Percentiles rank a stretch among this genome's conserved stretches.
phyloP scores from a whole-genome alignment of 2,888 invertebrate genomes.

The Criorhina ranunculi region DNA sequence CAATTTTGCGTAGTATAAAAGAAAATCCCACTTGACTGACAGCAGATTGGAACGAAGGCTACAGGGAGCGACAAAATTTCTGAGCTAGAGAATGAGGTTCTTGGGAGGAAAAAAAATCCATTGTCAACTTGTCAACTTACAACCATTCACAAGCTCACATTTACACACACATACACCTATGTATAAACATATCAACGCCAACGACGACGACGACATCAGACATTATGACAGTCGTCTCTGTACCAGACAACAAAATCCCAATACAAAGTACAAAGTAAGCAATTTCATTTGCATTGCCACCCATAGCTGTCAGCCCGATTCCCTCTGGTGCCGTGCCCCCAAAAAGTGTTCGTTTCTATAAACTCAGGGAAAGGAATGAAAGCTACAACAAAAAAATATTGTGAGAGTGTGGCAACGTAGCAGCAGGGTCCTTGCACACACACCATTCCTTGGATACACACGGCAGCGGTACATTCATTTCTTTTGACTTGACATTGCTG shows the following conservation, averaged over 20 bases:
- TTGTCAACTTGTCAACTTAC: slow-evolving; percentile 74
- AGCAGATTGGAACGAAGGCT: slow-evolving; percentile 26
- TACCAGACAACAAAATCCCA: slow-evolving; percentile 76
- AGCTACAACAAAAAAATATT: slow-evolving; percentile 7
- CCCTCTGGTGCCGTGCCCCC: slow-evolving; percentile 39
- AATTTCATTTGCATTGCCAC: slow-evolving; percentile 76
- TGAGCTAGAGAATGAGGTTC: slow-evolving; percentile 36
- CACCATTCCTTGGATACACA: slow-evolving; percentile 54
- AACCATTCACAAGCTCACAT: slow-evolving; percentile 61
- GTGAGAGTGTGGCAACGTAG: slow-evolving; percentile 26
- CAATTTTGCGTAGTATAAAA: slow-evolving; percentile 63
- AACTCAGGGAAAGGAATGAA: slow-evolving; percentile 42
- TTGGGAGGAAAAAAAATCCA: slow-evolving; percentile 44
- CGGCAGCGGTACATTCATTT: slow-evolving; percentile 75
- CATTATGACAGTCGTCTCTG: slow-evolving; percentile 76
- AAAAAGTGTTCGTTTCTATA: slow-evolving; percentile 54
- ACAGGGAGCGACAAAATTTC: slow-evolving; percentile 19
- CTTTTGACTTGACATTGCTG: slow-evolving; percentile 76
- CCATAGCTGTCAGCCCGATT: slow-evolving; percentile 58
- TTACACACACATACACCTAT: slow-evolving; percentile 18
- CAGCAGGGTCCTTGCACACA: slow-evolving; percentile 51
- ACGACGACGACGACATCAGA: slow-evolving; percentile 70
- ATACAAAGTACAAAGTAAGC: slow-evolving; percentile 76
- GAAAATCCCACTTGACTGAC: slow-evolving; percentile 70
- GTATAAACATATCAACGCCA: slow-evolving; percentile 63